Evolutionary conservation across 64 coral and sea anemone genomes (phyloP).

Genomic region (Catalaphyllia jardinei): DNA sequence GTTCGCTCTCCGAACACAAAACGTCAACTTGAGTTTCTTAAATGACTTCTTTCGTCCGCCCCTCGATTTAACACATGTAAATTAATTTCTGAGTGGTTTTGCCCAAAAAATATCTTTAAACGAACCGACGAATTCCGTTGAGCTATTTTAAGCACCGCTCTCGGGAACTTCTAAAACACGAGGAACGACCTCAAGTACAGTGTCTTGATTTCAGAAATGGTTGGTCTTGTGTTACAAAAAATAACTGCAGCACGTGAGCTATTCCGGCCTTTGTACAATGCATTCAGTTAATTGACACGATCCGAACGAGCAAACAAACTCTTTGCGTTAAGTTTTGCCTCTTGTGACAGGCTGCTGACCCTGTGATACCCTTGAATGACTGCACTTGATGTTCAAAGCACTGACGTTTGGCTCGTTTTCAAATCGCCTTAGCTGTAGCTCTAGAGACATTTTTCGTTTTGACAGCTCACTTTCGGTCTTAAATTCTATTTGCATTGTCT

Average conservation of each 20-base stretch:
- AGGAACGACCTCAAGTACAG: background rate
- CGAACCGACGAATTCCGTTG: background rate
- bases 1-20: background rate
- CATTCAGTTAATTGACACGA: background rate
- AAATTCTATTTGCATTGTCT: no score
- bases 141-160: background rate
- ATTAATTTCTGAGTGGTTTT: slow-evolving; percentile 23
- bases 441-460: no score
- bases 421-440: no score
- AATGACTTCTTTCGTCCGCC: background rate
- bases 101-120: background rate
- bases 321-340: background rate
- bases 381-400: no score
- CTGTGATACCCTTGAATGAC: no score
- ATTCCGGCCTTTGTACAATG: background rate
- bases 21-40: slow-evolving; percentile 5
- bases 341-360: no score
- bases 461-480: no score
- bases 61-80: slow-evolving; percentile 25
- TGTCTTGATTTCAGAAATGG: background rate
- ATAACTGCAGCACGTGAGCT: background rate
- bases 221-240: background rate
- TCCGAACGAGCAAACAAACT: background rate
- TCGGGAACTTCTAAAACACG: background rate
- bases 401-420: no score